Evolutionary conservation across 2,888 invertebrate species (phyloP).

Genomic region (Bimastos eiseni): DNA sequence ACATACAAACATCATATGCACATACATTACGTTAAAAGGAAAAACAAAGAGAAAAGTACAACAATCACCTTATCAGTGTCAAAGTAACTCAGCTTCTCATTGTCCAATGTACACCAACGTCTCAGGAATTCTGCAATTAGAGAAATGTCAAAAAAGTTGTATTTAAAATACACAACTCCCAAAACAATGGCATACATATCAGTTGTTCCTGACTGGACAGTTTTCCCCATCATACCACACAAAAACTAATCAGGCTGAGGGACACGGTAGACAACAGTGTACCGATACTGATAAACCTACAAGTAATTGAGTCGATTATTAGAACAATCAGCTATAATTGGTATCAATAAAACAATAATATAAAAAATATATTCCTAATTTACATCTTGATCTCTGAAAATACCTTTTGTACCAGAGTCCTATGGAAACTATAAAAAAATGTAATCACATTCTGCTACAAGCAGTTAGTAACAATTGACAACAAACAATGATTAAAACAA

Average conservation of each 20-base stretch:
- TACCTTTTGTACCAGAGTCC: too few relatives aligned
- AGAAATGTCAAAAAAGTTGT: slow-evolving; percentile 31
- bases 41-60: not conserved
- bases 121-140: slow-evolving; percentile 50
- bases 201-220: not conserved
- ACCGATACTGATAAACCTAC: too few relatives aligned
- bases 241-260: too few relatives aligned
- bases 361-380: too few relatives aligned
- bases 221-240: too few relatives aligned
- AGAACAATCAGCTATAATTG: too few relatives aligned
- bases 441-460: not conserved
- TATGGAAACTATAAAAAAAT: not conserved
- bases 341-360: too few relatives aligned
- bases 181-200: not conserved
- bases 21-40: not conserved
- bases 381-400: too few relatives aligned
- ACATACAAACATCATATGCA: not conserved
- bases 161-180: not conserved
- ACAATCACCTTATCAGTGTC: slow-evolving; percentile 52
- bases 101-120: slow-evolving; percentile 56
- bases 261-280: too few relatives aligned
- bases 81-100: slow-evolving; percentile 55
- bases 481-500: not conserved
- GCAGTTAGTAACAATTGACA: too few relatives aligned
- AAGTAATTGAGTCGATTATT: too few relatives aligned